Evolutionary conservation across 1,140 invertebrate species (phyloP).

Genomic region (Araneus ventricosus): DNA sequence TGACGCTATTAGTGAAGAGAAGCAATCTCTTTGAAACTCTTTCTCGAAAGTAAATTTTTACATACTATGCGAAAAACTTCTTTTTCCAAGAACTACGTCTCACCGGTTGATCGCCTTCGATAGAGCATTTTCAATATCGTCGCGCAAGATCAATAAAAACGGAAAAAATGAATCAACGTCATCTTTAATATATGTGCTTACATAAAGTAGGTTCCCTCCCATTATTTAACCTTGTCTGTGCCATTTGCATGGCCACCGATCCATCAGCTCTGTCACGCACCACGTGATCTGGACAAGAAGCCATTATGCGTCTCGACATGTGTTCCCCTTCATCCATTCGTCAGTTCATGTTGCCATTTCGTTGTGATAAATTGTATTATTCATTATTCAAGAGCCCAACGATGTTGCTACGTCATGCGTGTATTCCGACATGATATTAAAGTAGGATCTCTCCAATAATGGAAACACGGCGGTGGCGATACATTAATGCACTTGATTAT

Average conservation of each 20-base stretch:
- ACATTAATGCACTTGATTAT: neutral
- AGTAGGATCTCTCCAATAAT: neutral
- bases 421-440: constrained; percentile 11
- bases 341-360: constrained; percentile 54
- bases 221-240: constrained; percentile 55
- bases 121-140: too few species aligned
- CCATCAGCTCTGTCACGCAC: constrained; percentile 41
- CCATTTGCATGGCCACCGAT: constrained; percentile 62
- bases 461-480: neutral
- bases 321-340: constrained; percentile 31
- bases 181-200: constrained; percentile 33
- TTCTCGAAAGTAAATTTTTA: too few species aligned
- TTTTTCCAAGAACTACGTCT: too few species aligned
- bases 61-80: too few species aligned
- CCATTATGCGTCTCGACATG: constrained; percentile 49
- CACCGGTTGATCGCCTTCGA: too few species aligned
- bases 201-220: neutral
- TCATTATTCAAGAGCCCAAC: constrained; percentile 36
- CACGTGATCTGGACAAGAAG: constrained; percentile 52
- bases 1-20: too few species aligned
- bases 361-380: constrained; percentile 49
- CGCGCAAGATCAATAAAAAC: too few species aligned
- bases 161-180: constrained; percentile 56
- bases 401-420: constrained; percentile 26
- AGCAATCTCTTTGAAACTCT: too few species aligned